Evolutionary conservation across 2,113 vertebrate species (phyloP).

Genomic region (Tretioscincus oriximinensis): DNA sequence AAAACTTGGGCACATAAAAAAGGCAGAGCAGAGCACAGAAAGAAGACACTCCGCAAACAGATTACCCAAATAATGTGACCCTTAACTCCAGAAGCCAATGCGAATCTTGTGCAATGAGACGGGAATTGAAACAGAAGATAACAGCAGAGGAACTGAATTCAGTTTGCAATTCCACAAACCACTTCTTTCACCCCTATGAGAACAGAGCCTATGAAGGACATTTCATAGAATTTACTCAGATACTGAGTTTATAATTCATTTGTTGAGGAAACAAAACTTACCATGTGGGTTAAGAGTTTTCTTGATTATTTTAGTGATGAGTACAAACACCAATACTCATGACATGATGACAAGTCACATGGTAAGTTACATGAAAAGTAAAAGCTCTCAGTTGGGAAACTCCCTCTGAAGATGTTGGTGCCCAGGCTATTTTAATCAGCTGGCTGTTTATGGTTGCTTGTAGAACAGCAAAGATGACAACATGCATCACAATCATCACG

Average conservation of each 20-base stretch:
- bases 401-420: background rate
- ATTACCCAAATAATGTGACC: too few relatives aligned
- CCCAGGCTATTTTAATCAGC: background rate
- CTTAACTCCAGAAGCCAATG: too few relatives aligned
- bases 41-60: too few relatives aligned
- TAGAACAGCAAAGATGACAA: background rate
- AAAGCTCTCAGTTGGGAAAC: background rate
- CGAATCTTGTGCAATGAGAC: too few relatives aligned
- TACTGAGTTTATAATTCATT: background rate
- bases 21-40: too few relatives aligned
- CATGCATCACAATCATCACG: too few relatives aligned
- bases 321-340: background rate
- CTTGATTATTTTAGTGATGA: background rate
- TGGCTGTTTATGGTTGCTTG: background rate
- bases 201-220: too few relatives aligned
- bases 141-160: too few relatives aligned
- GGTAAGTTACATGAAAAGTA: background rate
- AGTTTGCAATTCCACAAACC: too few relatives aligned
- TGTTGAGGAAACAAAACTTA: background rate
- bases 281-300: background rate
- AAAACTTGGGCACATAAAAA: too few relatives aligned
- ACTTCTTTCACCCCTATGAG: too few relatives aligned
- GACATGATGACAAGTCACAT: background rate
- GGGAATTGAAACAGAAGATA: too few relatives aligned
- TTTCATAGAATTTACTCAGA: background rate